Evolutionary conservation across 2,113 vertebrate species (phyloP), one percentile per base, ranked within the genome.

Genomic region (Amphilophus citrinellus): DNA sequence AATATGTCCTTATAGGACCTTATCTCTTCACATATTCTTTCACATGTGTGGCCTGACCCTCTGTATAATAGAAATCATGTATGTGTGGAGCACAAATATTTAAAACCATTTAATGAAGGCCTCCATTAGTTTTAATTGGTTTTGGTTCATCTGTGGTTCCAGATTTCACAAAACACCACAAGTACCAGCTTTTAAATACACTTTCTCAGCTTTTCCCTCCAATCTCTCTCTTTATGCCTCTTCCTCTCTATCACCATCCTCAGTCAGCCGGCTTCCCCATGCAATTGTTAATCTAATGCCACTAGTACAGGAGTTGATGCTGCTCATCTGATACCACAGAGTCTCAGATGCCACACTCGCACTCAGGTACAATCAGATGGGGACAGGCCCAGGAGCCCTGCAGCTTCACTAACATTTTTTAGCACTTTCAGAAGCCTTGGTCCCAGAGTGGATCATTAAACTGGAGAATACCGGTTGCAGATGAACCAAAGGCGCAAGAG

Each of bases 401-500:
- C 73, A 84, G 85, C 90, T 83, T 44, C 85, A 22, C 87, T 83
- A 79, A 87, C 79, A 87, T 89, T 91, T 88, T 75, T 80, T 61
- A 91, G 71, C 88, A 63, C 84, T 82, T 89, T 83, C 3, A 73
- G 92, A 92, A 90, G 89, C 81, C 84, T 37, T 15, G 61, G 88
- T 93, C 92, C 91, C 92, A 89, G 83, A 90, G 93, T 92, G 94
- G 92, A 92, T 94, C 91, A 92, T 94, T 94, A 94, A 93, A 92
- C 90, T n/a, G 61, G 85, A 92, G 90, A 87, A 90, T 90, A 86
- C 71, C 65, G 37, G 84, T 65, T 79, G 83, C 84, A 75, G 81
- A 90, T 84, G 84, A 92, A 86, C 82, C 86, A 88, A 87, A 90
- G 84, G 89, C 68, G 35, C 85, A 85, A 84, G 80, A 87, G 87